These are phyloP conservation scores for Ictalurus punctatus DNA, from an alignment of 2,113 vertebrate genomes.

Conservation along the genomic window DNA sequence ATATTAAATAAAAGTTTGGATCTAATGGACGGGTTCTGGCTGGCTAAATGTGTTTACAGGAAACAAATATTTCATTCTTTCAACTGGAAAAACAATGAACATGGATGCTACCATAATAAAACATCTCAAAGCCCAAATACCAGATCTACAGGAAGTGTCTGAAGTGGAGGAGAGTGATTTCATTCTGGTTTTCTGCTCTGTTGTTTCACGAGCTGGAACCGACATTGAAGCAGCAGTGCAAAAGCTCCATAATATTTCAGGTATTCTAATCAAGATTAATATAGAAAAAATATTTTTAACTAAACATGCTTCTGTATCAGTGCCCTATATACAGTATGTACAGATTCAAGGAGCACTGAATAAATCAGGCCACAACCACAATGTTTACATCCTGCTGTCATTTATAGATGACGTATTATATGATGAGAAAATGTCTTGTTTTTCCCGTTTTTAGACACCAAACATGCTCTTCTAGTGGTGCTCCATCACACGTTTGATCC, in stretches of 20 bases:
- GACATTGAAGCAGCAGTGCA: slow-evolving; percentile 19
- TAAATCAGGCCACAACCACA: no score
- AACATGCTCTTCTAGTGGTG: slow-evolving; percentile 28
- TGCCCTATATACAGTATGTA: no score
- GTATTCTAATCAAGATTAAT: neutral
- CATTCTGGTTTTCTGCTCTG: slow-evolving; percentile 33
- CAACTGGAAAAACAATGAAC: no score
- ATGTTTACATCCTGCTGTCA: no score
- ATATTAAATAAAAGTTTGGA: no score
- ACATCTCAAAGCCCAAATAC: neutral
- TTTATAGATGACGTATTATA: no score
- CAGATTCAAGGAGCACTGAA: no score
- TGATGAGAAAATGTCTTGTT: neutral
- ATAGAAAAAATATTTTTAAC: no score
- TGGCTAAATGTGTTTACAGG: no score
- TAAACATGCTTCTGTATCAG: no score
- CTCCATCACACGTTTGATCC: slow-evolving; percentile 20
- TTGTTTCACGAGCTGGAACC: slow-evolving; percentile 24
- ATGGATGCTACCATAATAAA: no score
- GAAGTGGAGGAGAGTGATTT: neutral
- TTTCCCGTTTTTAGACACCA: slow-evolving; percentile 1
- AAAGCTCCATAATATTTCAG: neutral
- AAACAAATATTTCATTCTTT: neutral
- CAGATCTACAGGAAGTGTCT: neutral
- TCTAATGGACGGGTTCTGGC: no score